These are phyloP conservation scores for Eristalinus sepulchralis DNA, from an alignment of 2,888 invertebrate genomes.

Conservation along the genomic window DNA sequence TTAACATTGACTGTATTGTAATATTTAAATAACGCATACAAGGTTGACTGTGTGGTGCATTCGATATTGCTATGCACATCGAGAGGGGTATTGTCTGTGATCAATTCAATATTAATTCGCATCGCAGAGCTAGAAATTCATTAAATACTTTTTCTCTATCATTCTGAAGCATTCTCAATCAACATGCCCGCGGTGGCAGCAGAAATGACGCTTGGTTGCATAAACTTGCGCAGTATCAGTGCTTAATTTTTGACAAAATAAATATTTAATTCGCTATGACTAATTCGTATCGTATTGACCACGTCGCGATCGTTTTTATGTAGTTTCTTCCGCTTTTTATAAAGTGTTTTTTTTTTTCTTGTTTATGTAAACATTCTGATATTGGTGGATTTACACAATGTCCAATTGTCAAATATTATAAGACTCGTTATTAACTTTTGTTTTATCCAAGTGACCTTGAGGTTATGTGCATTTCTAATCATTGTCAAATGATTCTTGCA, in stretches of 20 bases:
- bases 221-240: background rate
- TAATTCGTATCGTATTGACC: background rate
- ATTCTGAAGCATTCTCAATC: background rate
- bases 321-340: no score
- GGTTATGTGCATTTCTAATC: background rate
- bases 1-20: background rate
- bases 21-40: background rate
- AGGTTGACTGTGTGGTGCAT: background rate
- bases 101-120: background rate
- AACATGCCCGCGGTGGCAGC: background rate
- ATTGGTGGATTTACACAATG: background rate
- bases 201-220: background rate
- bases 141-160: background rate
- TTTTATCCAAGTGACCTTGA: background rate
- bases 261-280: background rate
- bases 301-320: background rate
- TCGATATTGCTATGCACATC: background rate
- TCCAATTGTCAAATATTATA: no score
- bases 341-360: background rate
- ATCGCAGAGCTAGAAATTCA: background rate
- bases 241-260: background rate
- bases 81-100: background rate
- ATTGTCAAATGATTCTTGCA: no score
- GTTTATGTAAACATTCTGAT: background rate
- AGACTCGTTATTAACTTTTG: background rate